Conservation (phyloP, 1,140 invertebrate genomes). For the Pararge aegeria region DNA sequence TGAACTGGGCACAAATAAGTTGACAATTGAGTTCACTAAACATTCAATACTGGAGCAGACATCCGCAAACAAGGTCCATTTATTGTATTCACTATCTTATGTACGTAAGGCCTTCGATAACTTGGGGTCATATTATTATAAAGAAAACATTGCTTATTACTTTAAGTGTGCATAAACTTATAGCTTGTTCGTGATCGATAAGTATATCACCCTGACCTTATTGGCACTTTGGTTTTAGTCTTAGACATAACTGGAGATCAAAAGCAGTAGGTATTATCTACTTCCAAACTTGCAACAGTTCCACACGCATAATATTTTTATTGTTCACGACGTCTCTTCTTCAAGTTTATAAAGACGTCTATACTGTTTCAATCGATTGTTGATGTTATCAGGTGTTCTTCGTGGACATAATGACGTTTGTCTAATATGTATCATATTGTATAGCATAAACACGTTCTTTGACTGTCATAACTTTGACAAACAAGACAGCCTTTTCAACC, state of each 20-base stretch:
- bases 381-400: constrained; percentile 55
- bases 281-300: background rate
- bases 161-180: constrained; percentile 49
- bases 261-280: constrained; percentile 4
- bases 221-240: constrained; percentile 36
- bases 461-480: constrained; percentile 14
- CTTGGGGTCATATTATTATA: constrained; percentile 55
- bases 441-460: constrained; percentile 23
- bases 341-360: constrained; percentile 34
- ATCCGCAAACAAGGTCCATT: constrained; percentile 68
- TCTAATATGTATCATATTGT: constrained; percentile 18
- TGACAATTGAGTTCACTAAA: constrained; percentile 36
- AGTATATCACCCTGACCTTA: constrained; percentile 46
- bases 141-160: constrained; percentile 63
- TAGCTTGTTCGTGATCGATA: constrained; percentile 62
- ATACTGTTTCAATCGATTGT: constrained; percentile 42
- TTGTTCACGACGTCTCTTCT: constrained; percentile 13
- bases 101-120: constrained; percentile 67
- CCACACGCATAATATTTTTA: constrained; percentile 14
- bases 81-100: constrained; percentile 72
- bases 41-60: constrained; percentile 53
- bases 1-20: constrained; percentile 32
- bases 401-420: constrained; percentile 64
- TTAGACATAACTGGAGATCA: constrained; percentile 37
- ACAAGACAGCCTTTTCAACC: constrained; percentile 2